Base-by-base conservation (phyloP, 2,113 vertebrate species). In the Emydura subglobosa region DNA sequence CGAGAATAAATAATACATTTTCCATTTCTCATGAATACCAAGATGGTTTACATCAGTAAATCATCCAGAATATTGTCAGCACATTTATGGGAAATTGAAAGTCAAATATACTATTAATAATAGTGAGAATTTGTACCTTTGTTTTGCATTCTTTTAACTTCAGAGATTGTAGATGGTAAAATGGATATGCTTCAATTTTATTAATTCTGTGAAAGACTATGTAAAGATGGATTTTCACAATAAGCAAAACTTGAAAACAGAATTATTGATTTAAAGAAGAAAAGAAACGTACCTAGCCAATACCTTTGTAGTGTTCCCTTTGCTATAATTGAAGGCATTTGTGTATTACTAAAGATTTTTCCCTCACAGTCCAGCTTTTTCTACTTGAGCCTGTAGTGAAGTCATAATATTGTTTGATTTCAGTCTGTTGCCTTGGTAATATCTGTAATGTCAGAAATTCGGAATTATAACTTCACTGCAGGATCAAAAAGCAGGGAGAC, bases 391-490 rank as follows among this genome's bases (percentile, higher is more conserved):
- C 81, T 92, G 3, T 89, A 31, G 76, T 87, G 89, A 91, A 93
- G 54, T 89, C 51, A 24, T 82, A 82, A 80, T 61, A 42, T 79
- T 79, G 16, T 87, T 94, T 92, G 94, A 93, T 96, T 95, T 93
- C 59, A 88, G 25, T 94, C 51, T 94, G 91, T 97, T 97, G 87
- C 94, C 94, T 95, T 97, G 93, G 91, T 80, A 97, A 97, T 96
- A 88, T 72, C 79, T 93, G 51, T 74, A 19, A 76, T 78, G 79
- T 85, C 95, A 94, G 82, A 85, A 95, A 61, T 89, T 53, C 61
- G 34, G 47, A 59, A 80, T 93, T 96, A 85, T 80, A 92, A 88
- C 88, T 96, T 88, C 83, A 50, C 88, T 88, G 91, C 74, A 47
- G 80, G 51, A 49, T 84, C 39, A 0, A 85, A 57, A 87, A 92